Evolutionary conservation across 2,888 invertebrate genomes (phyloP).

Genomic region (Iphiclides podalirius): DNA sequence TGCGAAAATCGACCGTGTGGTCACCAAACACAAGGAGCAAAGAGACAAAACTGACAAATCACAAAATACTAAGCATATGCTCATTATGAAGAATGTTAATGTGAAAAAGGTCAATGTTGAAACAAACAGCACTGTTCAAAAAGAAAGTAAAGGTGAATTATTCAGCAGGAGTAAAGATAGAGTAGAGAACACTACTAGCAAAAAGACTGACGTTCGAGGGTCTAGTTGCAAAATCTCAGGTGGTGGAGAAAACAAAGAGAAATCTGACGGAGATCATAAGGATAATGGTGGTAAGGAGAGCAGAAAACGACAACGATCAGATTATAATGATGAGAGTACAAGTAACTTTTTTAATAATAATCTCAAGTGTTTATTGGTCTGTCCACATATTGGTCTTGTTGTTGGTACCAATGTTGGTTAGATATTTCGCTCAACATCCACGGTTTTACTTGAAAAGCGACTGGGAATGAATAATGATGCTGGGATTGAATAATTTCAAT

Average conservation of each 20-base stretch:
- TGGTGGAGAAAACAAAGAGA: too few species aligned
- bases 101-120: neutral
- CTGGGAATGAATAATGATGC: too few species aligned
- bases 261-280: too few species aligned
- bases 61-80: constrained; percentile 7
- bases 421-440: too few species aligned
- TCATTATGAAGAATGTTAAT: neutral
- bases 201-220: neutral
- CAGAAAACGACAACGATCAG: neutral
- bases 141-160: neutral
- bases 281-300: neutral
- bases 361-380: too few species aligned
- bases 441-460: too few species aligned
- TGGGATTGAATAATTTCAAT: too few species aligned
- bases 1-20: constrained; percentile 64
- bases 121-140: neutral
- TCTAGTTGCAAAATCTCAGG: constrained; percentile 14
- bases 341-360: neutral
- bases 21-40: constrained; percentile 53
- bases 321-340: neutral
- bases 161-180: constrained; percentile 5
- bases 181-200: too few species aligned
- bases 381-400: too few species aligned
- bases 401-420: too few species aligned
- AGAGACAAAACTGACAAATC: constrained; percentile 31